Evolutionary conservation across 2,797 vertebrate species (phyloP), one percentile per base, ranked within the genome.

Genomic region (Labroides dimidiatus): DNA sequence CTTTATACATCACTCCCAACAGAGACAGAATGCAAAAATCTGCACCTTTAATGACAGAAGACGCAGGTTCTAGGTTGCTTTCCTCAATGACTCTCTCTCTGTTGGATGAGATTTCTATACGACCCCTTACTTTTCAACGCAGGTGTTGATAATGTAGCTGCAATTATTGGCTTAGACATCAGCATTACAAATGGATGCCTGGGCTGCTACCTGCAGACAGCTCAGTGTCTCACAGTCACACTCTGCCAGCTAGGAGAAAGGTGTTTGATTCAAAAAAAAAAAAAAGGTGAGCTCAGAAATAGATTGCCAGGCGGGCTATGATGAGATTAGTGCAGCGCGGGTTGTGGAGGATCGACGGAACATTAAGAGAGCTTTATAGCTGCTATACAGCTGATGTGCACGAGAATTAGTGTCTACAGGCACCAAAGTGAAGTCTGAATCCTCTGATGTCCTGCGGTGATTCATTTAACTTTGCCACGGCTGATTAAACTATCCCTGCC

Each of bases 401-500:
- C 61, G 49, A 58, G 80, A 69, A 85, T 87, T 77, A 85, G 73
- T n/a, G 59, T 88, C 70, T 71, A 36, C 41, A 45, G 64, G 75
- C 77, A 73, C 64, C 58, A 68, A 75, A 61, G 70, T 27, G 27
- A 75, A 77, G 74, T 59, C 63, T 61, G 78, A 86, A 57, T 80
- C 78, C 68, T 85, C 68, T 43, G 70, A 76, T 80, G 82, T 84
- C 86, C 81, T 80, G 68, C 48, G 58, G 85, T 65, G 87, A 88
- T 88, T 90, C 83, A 87, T 87, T 90, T 82, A 84, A 84, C 74
- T 84, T 75, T 64, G 81, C 60, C 75, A 80, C n/a, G 51, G 85
- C 61, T 90, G 84, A 91, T 91, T 92, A 86, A 87, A 89, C 77
- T 77, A 72, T 81, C 77, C 81, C 69, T 84, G 64, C 44, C 41